Evolutionary conservation across 53 echinoderm and acorn worm species (phyloP).

Genomic region (Astropecten irregularis): DNA sequence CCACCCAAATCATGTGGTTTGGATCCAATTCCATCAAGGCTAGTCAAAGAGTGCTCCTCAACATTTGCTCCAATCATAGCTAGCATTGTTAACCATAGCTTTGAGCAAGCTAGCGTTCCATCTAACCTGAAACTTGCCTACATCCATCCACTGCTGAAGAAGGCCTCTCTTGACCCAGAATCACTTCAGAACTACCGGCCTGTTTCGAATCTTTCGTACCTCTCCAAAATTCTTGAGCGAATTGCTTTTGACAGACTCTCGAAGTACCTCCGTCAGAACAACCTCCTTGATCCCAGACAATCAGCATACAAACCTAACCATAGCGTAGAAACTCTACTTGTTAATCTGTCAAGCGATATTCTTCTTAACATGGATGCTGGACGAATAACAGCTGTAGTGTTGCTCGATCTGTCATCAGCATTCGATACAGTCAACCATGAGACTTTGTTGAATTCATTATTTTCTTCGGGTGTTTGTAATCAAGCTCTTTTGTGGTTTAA

Average conservation of each 20-base stretch:
- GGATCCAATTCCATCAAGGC: too few relatives aligned
- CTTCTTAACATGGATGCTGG: conserved; percentile 29
- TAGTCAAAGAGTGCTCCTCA: too few relatives aligned
- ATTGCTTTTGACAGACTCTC: not conserved
- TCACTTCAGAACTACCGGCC: too few relatives aligned
- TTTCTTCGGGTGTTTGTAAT: not conserved
- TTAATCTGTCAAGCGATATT: conserved; percentile 22
- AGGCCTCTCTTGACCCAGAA: too few relatives aligned
- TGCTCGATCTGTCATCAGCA: conserved; percentile 16
- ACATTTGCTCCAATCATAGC: too few relatives aligned
- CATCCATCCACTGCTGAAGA: too few relatives aligned
- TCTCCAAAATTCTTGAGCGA: not conserved
- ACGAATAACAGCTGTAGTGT: conserved; percentile 7
- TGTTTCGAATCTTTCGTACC: not conserved
- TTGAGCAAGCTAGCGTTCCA: not conserved
- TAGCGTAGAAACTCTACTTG: conserved; percentile 18
- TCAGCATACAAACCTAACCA: not conserved
- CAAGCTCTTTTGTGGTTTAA: not conserved
- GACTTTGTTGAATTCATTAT: not conserved
- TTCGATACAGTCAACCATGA: conserved; percentile 36
- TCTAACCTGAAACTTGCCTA: too few relatives aligned
- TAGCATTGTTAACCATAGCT: not conserved
- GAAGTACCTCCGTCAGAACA: not conserved
- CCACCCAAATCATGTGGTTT: not conserved
- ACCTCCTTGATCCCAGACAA: not conserved